These are phyloP conservation scores for Catamblyrhynchus diadema DNA, from an alignment of 2,797 vertebrate genomes.

Conservation along the genomic window DNA sequence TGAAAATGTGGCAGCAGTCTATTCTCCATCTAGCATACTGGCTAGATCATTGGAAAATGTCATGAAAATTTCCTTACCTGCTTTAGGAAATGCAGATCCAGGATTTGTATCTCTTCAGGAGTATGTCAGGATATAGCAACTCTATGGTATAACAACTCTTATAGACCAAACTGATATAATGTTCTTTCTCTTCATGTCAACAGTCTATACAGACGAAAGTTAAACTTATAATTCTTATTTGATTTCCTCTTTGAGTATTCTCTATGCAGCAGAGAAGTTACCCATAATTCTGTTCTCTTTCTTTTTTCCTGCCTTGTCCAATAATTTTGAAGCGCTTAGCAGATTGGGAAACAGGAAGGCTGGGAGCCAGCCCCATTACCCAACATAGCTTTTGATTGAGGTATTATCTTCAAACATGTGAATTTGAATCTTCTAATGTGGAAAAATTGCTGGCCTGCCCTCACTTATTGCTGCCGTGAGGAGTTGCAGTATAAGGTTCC, in stretches of 20 bases:
- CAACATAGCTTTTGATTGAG: neutral
- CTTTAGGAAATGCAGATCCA: neutral
- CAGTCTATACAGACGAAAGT: neutral
- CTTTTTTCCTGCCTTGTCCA: neutral
- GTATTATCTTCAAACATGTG: neutral
- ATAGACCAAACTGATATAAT: neutral
- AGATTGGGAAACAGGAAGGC: neutral
- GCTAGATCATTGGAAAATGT: neutral
- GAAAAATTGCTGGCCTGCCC: neutral
- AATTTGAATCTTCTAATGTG: neutral
- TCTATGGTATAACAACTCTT: neutral
- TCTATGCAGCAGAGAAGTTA: neutral
- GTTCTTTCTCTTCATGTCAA: neutral
- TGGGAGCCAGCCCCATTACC: neutral
- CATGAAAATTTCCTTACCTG: neutral
- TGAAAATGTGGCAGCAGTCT: neutral
- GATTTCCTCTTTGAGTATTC: neutral
- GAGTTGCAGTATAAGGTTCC: neutral
- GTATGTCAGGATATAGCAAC: neutral
- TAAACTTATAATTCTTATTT: neutral
- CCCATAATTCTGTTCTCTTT: neutral
- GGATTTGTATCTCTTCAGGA: neutral
- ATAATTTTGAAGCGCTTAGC: neutral
- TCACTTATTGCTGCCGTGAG: neutral
- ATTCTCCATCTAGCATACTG: neutral